Evolutionary conservation across 2,113 vertebrate species (phyloP), one percentile per base, ranked within the genome.

Genomic region (Athene noctua): DNA sequence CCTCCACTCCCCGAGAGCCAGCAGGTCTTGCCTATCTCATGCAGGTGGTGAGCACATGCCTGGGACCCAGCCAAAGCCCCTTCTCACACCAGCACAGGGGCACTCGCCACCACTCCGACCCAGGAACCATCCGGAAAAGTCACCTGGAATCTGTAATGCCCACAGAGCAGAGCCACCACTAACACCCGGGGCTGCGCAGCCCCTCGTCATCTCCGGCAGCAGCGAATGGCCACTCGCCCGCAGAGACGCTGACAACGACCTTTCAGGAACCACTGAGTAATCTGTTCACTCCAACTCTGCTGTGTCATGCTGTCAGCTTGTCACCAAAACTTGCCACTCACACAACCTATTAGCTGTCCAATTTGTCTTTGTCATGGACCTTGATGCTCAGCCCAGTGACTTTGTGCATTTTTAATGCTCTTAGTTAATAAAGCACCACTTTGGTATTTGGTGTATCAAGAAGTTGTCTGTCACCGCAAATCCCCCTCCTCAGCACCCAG

Each of bases 241-340:
- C 5, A 5, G 71, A 11, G 38, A 25, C 49, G n/a, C 62, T 87
- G 89, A 59, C 65, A 82, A 46, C 19, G 58, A 84, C 95, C 92
- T 94, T 93, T 87, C 63, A 81, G 84, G 58, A 94, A 26, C 59
- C 79, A 78, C 51, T 8, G 5, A 40, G 32, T 11, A 40, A 78
- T 92, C 90, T 54, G 70, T 73, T 67, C 59, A 88, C 74, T 73
- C 72, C 14, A 7, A 22, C 80, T 75, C 59, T 47, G 75, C 87
- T 49, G 59, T 70, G 92, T 88, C 90, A 83, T 3, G 0, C 66
- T 94, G 95, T 90, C 97, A 96, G 78, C 81, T 49, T 78, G 68
- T 94, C 97, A 95, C 92, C 77, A 73, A 21, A 58, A 59, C 94
- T 79, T 92, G 80, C 91, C 94, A 80, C 71, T 96, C 93, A 79